These are phyloP conservation scores for Chydorus sphaericus DNA, from an alignment of 2,888 invertebrate genomes.

Conservation along the genomic window DNA sequence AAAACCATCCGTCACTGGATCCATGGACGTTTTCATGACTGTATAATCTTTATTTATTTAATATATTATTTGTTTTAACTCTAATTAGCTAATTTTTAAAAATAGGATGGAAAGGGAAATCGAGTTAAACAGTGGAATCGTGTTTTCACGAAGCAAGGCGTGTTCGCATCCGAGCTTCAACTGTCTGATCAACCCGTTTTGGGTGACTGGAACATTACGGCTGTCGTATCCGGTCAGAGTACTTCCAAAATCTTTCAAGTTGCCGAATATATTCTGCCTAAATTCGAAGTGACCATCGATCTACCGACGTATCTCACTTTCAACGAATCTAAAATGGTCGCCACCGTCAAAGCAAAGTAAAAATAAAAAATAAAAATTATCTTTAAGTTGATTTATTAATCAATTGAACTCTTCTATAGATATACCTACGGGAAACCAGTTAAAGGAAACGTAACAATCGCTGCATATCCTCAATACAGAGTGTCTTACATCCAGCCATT, in stretches of 20 bases:
- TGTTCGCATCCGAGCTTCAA: slow-evolving; percentile 57
- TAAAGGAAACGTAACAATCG: slow-evolving; percentile 67
- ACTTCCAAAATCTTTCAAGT: slow-evolving; percentile 61
- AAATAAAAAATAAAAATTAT: no score
- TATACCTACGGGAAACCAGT: slow-evolving; percentile 77
- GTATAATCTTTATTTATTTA: slow-evolving; percentile 26
- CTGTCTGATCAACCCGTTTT: slow-evolving; percentile 68
- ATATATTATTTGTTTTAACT: neutral
- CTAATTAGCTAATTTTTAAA: neutral
- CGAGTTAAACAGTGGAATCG: slow-evolving; percentile 65
- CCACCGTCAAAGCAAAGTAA: slow-evolving; percentile 70
- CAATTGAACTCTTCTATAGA: no score
- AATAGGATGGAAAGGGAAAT: slow-evolving; percentile 59
- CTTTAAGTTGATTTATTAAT: neutral
- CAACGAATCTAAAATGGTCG: slow-evolving; percentile 58
- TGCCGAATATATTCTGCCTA: slow-evolving; percentile 82
- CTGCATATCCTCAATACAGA: slow-evolving; percentile 66
- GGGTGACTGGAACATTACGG: slow-evolving; percentile 74
- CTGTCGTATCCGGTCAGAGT: slow-evolving; percentile 44
- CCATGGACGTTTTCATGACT: slow-evolving; percentile 48
- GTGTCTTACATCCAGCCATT: slow-evolving; percentile 65
- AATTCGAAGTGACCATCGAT: slow-evolving; percentile 75
- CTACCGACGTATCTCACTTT: slow-evolving; percentile 68
- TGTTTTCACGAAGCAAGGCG: slow-evolving; percentile 49
- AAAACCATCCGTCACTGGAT: slow-evolving; percentile 50